A percentile compares a stretch with the other conserved stretches of the same genome.
phyloP scores from a whole-genome alignment of 2,888 invertebrate species.

The Oxystoma pomonae region DNA sequence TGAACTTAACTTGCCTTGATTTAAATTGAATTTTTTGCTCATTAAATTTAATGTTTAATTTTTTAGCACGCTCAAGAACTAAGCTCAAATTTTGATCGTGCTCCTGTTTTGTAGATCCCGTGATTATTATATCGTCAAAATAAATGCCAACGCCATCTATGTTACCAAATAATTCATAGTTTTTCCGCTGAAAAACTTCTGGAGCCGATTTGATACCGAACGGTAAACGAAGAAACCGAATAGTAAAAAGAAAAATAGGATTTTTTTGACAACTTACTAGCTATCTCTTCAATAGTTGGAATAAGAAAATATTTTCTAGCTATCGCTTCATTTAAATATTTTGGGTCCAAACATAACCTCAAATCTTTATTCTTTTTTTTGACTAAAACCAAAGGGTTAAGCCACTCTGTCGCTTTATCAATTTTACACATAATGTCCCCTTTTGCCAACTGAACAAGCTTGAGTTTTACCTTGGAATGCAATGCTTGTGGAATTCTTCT shows the following conservation, averaged over 20 bases:
- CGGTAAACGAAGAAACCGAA: neutral
- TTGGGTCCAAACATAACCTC: constrained; percentile 22
- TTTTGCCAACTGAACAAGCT: constrained; percentile 5
- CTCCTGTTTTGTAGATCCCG: constrained; percentile 15
- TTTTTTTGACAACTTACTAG: constrained; percentile 17
- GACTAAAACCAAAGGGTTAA: constrained; percentile 23
- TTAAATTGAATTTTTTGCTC: constrained; percentile 18
- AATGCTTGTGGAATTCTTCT: constrained; percentile 14
- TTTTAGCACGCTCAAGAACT: constrained; percentile 21
- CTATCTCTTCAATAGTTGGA: constrained; percentile 18
- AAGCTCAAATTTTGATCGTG: constrained; percentile 21
- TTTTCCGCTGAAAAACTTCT: neutral
- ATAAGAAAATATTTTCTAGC: constrained; percentile 8
- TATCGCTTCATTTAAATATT: constrained; percentile 17
- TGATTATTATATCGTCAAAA: constrained; percentile 24
- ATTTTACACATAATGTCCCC: constrained; percentile 12
- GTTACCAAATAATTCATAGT: constrained; percentile 21
- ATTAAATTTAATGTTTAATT: constrained; percentile 23
- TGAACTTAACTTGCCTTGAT: constrained; percentile 17
- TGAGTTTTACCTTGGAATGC: constrained; percentile 13
- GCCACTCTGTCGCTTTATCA: constrained; percentile 20
- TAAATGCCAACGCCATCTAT: constrained; percentile 23
- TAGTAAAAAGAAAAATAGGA: constrained; percentile 19
- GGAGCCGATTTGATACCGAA: neutral
- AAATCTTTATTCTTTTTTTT: constrained; percentile 23